phyloP scores from a whole-genome alignment of 2,888 invertebrate species.

The Conomelus anceps region DNA sequence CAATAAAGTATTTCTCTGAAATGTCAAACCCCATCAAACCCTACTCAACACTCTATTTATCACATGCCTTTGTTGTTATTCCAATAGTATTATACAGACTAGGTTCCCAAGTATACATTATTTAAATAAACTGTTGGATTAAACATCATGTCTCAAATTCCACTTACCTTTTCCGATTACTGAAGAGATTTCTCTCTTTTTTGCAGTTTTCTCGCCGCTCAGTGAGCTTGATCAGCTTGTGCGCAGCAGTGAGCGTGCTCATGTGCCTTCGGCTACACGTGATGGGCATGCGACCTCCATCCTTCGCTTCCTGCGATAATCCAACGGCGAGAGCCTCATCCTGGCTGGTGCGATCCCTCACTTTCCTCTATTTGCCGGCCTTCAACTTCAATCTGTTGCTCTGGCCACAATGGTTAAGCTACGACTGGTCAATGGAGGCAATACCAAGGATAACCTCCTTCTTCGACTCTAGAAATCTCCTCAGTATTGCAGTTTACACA shows the following conservation, averaged over 20 bases:
- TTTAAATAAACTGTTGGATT: too few relatives aligned
- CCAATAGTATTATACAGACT: too few relatives aligned
- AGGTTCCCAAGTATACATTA: too few relatives aligned
- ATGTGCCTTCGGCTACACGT: slow-evolving; percentile 70
- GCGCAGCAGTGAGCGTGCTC: slow-evolving; percentile 45
- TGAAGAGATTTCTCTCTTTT: neutral
- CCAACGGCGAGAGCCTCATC: slow-evolving; percentile 85
- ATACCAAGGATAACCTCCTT: slow-evolving; percentile 76
- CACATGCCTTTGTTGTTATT: too few relatives aligned
- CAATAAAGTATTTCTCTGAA: too few relatives aligned
- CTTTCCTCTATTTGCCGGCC: slow-evolving; percentile 86
- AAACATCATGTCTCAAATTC: too few relatives aligned
- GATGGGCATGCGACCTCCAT: slow-evolving; percentile 62
- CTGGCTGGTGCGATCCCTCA: slow-evolving; percentile 72
- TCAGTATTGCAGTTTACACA: slow-evolving; percentile 67
- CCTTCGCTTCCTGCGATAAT: slow-evolving; percentile 92
- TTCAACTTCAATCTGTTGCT: slow-evolving; percentile 83
- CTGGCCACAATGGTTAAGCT: slow-evolving; percentile 82
- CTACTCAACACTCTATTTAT: too few relatives aligned
- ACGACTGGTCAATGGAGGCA: slow-evolving; percentile 99
- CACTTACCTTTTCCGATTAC: too few relatives aligned
- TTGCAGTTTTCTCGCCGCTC: slow-evolving; percentile 12
- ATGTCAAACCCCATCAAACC: too few relatives aligned
- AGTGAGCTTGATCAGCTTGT: slow-evolving; percentile 37
- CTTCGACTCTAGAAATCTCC: slow-evolving; percentile 71